A percentile compares a stretch with the other conserved stretches of the same genome.
phyloP scores from a whole-genome alignment of 1,140 invertebrate genomes.

The Aporrectodea caliginosa region DNA sequence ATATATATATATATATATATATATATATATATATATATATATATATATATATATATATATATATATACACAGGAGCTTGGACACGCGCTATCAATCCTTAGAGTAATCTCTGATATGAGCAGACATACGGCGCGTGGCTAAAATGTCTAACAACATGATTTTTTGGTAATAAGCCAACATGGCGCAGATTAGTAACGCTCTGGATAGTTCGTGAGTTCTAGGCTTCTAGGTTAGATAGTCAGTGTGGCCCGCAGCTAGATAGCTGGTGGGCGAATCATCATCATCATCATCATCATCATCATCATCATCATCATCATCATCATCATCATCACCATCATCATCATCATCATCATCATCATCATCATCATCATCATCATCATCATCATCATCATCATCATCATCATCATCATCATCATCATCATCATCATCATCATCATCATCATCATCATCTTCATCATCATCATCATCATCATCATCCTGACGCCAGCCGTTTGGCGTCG shows the following conservation, averaged over 20 bases:
- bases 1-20: too few relatives aligned
- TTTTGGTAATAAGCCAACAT: neutral
- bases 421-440: neutral
- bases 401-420: neutral
- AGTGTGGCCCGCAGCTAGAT: too few relatives aligned
- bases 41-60: too few relatives aligned
- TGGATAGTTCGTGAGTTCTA: neutral
- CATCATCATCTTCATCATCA: neutral
- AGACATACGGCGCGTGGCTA: neutral
- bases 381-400: neutral
- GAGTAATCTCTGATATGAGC: too few relatives aligned
- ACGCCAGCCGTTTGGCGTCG: neutral
- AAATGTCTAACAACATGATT: neutral
- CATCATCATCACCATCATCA: neutral
- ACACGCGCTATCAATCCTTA: too few relatives aligned
- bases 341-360: constrained; percentile 2
- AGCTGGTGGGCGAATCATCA: too few relatives aligned
- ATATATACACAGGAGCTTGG: too few relatives aligned
- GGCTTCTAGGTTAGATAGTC: neutral
- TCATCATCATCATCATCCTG: neutral
- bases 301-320: neutral
- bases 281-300: neutral
- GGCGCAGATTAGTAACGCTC: neutral
- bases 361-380: constrained; percentile 3
- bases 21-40: too few relatives aligned